Percentiles rank a stretch among this genome's conserved stretches.
phyloP scores from a whole-genome alignment of 1,140 invertebrate species.

The Papilio dardanus region DNA sequence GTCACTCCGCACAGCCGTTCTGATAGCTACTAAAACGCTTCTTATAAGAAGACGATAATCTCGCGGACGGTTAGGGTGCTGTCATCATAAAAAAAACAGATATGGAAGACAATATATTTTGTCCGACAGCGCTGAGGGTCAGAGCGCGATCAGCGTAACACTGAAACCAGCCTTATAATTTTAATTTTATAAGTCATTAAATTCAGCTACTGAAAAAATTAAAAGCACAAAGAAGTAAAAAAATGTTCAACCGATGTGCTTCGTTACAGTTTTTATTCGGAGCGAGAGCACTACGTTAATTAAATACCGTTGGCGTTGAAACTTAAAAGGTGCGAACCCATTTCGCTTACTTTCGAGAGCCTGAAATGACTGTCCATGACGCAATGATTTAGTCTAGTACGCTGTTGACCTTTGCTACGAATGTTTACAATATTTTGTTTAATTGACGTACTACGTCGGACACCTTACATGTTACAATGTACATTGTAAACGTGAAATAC shows the following conservation, averaged over 20 bases:
- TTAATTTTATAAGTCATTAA: too few species aligned
- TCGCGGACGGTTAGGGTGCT: too few species aligned
- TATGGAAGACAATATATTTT: too few species aligned
- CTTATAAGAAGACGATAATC: too few species aligned
- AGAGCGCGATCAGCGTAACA: too few species aligned
- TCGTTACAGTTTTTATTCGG: constrained; percentile 10
- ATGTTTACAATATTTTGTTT: not conserved
- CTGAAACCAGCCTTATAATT: too few species aligned
- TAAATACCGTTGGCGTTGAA: not conserved
- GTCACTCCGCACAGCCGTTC: too few species aligned
- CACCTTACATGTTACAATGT: not conserved
- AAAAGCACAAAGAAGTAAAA: too few species aligned
- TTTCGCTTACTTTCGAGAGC: not conserved
- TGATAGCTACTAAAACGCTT: too few species aligned
- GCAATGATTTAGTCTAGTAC: not conserved
- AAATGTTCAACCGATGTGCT: not conserved
- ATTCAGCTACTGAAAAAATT: too few species aligned
- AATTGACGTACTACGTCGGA: not conserved
- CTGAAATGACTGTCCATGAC: not conserved
- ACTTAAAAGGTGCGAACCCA: not conserved
- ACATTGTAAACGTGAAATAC: not conserved
- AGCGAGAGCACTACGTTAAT: constrained; percentile 1
- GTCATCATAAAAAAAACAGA: too few species aligned
- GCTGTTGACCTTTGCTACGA: not conserved
- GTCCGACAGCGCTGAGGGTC: too few species aligned